Evolutionary conservation across 1,140 invertebrate genomes (phyloP).

Genomic region (Papilio glaucus): DNA sequence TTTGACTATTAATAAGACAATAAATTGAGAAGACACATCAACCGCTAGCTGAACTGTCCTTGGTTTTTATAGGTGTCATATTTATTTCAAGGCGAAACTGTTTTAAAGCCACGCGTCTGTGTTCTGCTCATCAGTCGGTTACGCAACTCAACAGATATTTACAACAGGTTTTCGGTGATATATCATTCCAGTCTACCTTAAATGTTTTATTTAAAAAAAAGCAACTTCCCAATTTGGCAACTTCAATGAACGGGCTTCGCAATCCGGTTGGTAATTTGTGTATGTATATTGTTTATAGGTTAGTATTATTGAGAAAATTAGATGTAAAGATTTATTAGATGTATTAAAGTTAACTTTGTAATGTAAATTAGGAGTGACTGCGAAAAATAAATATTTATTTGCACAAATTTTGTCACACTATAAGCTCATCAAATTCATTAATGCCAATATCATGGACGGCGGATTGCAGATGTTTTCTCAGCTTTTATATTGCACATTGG

Average conservation of each 20-base stretch:
- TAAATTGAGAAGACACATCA: slow-evolving; percentile 51
- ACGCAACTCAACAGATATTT: slow-evolving; percentile 63
- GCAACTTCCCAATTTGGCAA: slow-evolving; percentile 14
- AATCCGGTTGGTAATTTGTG: neutral
- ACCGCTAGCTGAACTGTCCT: slow-evolving; percentile 50
- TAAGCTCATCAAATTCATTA: too few species aligned
- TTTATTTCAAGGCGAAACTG: slow-evolving; percentile 51
- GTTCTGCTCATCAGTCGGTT: slow-evolving; percentile 57
- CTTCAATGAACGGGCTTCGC: slow-evolving; percentile 16
- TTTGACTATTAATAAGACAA: slow-evolving; percentile 54
- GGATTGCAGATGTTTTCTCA: too few species aligned
- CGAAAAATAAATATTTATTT: slow-evolving; percentile 1
- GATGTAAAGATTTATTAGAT: neutral
- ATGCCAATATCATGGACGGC: too few species aligned
- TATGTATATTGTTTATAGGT: neutral
- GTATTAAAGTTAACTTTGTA: neutral
- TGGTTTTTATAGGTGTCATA: slow-evolving; percentile 69
- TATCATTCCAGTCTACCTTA: slow-evolving; percentile 57
- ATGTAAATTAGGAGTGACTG: neutral
- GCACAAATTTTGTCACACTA: neutral
- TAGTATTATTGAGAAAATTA: neutral
- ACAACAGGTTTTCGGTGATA: slow-evolving; percentile 64
- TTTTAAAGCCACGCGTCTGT: slow-evolving; percentile 56
- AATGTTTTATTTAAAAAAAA: slow-evolving; percentile 7
- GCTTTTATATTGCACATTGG: too few species aligned